phyloP scores from a whole-genome alignment of 2,797 vertebrate genomes.

The Manis javanica region DNA sequence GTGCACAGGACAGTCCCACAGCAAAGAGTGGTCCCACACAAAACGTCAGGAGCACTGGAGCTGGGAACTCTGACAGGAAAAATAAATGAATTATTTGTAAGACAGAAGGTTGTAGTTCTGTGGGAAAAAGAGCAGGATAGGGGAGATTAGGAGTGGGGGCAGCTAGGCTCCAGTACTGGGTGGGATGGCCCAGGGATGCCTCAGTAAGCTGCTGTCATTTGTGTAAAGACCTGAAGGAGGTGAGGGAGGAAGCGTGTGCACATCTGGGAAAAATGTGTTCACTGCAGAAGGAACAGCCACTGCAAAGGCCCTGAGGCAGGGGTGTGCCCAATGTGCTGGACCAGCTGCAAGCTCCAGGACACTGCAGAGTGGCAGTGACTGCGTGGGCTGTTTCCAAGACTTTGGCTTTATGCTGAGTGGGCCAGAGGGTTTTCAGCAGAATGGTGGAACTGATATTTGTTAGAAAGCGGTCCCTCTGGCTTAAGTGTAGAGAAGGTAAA shows the following conservation, averaged over 20 bases:
- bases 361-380: fast-evolving
- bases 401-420: neutral
- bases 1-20: neutral
- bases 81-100: neutral
- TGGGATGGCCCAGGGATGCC: neutral
- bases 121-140: neutral
- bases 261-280: neutral
- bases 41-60: neutral
- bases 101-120: neutral
- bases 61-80: neutral
- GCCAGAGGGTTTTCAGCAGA: neutral
- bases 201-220: neutral
- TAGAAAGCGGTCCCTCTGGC: neutral
- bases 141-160: neutral
- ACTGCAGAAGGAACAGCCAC: neutral
- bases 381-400: neutral
- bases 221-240: neutral
- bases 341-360: neutral
- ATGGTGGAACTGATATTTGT: neutral
- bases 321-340: too few species aligned
- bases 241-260: neutral
- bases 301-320: neutral
- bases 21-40: neutral
- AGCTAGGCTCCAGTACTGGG: too few species aligned
- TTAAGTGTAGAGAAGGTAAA: neutral